These are phyloP conservation scores for Halocynthia aurantium DNA, from an alignment of 23 tunicate species.

Conservation along the genomic window DNA sequence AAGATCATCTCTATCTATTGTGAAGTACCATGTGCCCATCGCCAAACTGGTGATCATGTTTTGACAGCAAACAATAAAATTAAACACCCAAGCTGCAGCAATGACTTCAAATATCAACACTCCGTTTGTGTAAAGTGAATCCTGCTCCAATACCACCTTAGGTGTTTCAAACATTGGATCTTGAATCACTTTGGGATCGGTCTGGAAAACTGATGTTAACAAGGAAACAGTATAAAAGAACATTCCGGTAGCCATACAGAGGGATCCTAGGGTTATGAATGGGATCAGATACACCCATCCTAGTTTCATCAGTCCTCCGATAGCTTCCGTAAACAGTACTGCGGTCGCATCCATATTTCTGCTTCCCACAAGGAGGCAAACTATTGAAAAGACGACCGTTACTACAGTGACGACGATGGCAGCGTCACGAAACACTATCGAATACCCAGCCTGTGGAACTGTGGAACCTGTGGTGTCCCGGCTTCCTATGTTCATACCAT, in stretches of 20 bases:
- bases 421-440: conserved; percentile 41
- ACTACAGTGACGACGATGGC: conserved; percentile 41
- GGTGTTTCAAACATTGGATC: conserved; percentile 21
- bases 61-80: conserved; percentile 69
- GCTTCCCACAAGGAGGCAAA: conserved; percentile 35
- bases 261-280: conserved; percentile 18
- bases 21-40: conserved; percentile 65
- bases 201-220: conserved; percentile 49
- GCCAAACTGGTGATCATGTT: conserved; percentile 36
- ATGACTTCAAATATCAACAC: conserved; percentile 62
- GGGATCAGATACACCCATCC: conserved; percentile 78
- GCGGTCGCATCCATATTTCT: conserved; percentile 64
- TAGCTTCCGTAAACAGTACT: conserved; percentile 37
- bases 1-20: conserved; percentile 42
- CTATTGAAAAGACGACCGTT: conserved; percentile 23
- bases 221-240: conserved; percentile 36
- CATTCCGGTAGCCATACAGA: conserved; percentile 44
- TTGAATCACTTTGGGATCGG: conserved; percentile 1
- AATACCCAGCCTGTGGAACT: conserved; percentile 57
- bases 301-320: conserved; percentile 20
- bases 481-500: neutral
- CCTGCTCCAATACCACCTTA: conserved; percentile 8
- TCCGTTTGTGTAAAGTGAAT: conserved; percentile 40
- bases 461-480: neutral
- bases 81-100: conserved; percentile 45